phyloP scores from a whole-genome alignment of 23 tunicate species.

The Corella eumyota region DNA sequence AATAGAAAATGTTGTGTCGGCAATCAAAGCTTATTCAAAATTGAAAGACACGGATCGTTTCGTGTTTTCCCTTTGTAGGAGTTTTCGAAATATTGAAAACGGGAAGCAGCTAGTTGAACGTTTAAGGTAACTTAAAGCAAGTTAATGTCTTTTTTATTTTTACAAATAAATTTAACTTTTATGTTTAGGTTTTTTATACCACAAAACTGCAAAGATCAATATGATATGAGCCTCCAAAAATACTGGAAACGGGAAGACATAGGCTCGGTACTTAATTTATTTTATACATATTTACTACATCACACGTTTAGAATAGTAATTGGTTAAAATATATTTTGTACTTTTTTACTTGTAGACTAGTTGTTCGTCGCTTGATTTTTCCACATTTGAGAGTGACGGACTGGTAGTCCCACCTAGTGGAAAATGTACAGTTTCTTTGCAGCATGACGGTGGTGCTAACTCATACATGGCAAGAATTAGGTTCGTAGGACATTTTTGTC shows the following conservation, averaged over 20 bases:
- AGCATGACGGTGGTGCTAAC: conserved; percentile 15
- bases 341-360: too few relatives aligned
- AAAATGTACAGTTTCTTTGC: conserved; percentile 12
- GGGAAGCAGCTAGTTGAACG: not conserved
- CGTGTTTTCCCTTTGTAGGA: conserved; percentile 1
- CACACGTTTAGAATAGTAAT: too few relatives aligned
- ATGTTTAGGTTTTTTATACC: conserved; percentile 16
- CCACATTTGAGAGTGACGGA: too few relatives aligned
- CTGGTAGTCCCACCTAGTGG: conserved; percentile 26
- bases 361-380: too few relatives aligned
- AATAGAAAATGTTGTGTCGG: conserved; percentile 20
- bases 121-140: conserved; percentile 3
- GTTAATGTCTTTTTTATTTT: not conserved
- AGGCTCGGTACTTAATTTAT: too few relatives aligned
- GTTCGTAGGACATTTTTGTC: too few relatives aligned
- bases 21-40: conserved; percentile 25
- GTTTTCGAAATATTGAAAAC: conserved; percentile 3
- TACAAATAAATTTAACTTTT: not conserved
- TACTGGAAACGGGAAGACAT: not conserved
- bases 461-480: conserved; percentile 25
- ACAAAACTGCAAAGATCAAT: conserved; percentile 2
- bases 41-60: conserved; percentile 13
- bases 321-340: too few relatives aligned
- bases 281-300: too few relatives aligned
- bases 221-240: not conserved